Evolutionary conservation across 2,888 invertebrate genomes (phyloP).

Genomic region (Cetonia aurata): DNA sequence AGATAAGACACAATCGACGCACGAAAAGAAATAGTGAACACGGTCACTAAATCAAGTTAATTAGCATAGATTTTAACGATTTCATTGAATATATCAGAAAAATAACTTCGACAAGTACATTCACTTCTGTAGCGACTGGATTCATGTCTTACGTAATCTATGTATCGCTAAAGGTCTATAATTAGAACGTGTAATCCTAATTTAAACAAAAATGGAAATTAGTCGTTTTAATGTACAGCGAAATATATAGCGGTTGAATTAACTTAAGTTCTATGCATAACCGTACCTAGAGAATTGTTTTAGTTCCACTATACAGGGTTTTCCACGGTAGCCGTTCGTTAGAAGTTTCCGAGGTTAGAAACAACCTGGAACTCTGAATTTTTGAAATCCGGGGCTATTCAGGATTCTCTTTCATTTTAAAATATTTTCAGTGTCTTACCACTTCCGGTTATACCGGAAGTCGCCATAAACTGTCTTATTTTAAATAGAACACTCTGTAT

Average conservation of each 20-base stretch:
- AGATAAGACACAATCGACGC: constrained; percentile 37
- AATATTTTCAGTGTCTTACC: too few species aligned
- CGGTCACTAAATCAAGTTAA: constrained; percentile 39
- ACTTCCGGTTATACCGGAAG: too few species aligned
- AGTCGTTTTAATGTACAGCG: background rate
- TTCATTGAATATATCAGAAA: constrained; percentile 35
- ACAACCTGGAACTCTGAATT: too few species aligned
- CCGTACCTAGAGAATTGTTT: too few species aligned
- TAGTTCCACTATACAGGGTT: too few species aligned
- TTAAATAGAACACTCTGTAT: too few species aligned
- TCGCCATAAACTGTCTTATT: too few species aligned
- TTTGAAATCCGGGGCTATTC: too few species aligned
- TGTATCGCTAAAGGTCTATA: constrained; percentile 4
- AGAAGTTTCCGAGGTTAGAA: too few species aligned
- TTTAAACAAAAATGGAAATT: constrained; percentile 13
- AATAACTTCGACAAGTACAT: constrained; percentile 21
- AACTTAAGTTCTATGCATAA: too few species aligned
- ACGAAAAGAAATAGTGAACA: constrained; percentile 35
- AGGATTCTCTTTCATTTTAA: too few species aligned
- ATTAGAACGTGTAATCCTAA: constrained; percentile 1
- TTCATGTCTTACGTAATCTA: constrained; percentile 20
- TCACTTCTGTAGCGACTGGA: constrained; percentile 14
- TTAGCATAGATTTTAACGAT: constrained; percentile 40
- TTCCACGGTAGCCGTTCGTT: too few species aligned
- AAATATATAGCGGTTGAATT: background rate